These are phyloP conservation scores for Muschampia plurimacula DNA, from an alignment of 2,888 invertebrate species.

Conservation along the genomic window DNA sequence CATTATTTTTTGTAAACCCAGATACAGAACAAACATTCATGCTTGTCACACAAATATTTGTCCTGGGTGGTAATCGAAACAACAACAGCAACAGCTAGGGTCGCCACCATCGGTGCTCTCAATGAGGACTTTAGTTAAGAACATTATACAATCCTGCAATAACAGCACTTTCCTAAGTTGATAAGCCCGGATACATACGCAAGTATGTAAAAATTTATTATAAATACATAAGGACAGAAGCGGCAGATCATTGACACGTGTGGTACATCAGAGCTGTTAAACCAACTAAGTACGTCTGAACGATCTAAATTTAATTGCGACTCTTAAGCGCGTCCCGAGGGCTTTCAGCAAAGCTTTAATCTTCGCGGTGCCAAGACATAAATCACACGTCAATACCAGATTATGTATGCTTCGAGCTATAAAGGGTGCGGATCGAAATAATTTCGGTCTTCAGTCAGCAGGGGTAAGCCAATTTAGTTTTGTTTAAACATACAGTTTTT, in stretches of 20 bases:
- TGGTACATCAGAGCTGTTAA: slow-evolving; percentile 36
- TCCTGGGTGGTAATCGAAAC: too few species aligned
- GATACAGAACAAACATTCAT: too few species aligned
- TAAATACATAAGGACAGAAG: not conserved
- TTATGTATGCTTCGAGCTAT: slow-evolving; percentile 38
- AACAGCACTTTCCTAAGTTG: too few species aligned
- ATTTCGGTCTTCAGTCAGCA: not conserved
- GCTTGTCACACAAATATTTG: too few species aligned
- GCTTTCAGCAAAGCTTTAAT: slow-evolving; percentile 48
- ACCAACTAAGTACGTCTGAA: slow-evolving; percentile 43
- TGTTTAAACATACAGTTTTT: not conserved
- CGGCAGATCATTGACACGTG: slow-evolving; percentile 36
- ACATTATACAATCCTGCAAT: too few species aligned
- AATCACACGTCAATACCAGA: slow-evolving; percentile 43
- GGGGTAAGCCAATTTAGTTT: not conserved
- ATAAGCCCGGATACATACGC: not conserved
- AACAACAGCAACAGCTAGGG: too few species aligned
- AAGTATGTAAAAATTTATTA: not conserved
- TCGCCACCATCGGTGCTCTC: too few species aligned
- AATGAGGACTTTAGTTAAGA: too few species aligned
- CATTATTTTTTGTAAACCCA: too few species aligned
- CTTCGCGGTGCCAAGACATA: slow-evolving; percentile 43
- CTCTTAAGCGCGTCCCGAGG: slow-evolving; percentile 44
- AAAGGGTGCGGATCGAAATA: slow-evolving; percentile 20
- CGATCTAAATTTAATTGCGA: slow-evolving; percentile 45